These are phyloP conservation scores for Xyliphius kryptos DNA, from an alignment of 2,113 vertebrate genomes.

Conservation along the genomic window DNA sequence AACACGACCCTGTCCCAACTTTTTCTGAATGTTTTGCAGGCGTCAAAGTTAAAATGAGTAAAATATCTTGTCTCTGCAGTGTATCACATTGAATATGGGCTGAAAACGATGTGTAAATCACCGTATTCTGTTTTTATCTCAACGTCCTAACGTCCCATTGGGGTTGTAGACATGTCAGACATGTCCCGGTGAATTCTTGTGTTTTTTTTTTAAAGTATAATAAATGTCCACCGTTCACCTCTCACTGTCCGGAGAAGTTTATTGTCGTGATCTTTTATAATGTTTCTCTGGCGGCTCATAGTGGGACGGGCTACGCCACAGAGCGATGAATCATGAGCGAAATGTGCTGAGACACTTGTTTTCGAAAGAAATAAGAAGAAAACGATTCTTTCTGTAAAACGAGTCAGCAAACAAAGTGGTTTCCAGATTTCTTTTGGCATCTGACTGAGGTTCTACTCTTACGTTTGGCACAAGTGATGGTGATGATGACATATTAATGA, in stretches of 20 bases:
- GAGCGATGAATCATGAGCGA: constrained; percentile 50
- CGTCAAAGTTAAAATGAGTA: too few relatives aligned
- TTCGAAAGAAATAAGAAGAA: constrained; percentile 30
- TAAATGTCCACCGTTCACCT: constrained; percentile 10
- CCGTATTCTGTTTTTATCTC: too few relatives aligned
- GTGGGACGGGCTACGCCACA: constrained; percentile 51
- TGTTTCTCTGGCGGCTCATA: too few relatives aligned
- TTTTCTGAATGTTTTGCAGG: too few relatives aligned
- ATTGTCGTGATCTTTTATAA: constrained; percentile 13
- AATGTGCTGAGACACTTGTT: constrained; percentile 56
- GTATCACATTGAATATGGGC: too few relatives aligned
- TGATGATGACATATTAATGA: constrained; percentile 18
- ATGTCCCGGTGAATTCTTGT: neutral
- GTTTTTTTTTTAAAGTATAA: constrained; percentile 1
- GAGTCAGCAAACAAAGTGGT: constrained; percentile 41
- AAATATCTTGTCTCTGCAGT: too few relatives aligned
- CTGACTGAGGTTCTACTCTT: constrained; percentile 35
- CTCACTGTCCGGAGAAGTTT: constrained; percentile 9
- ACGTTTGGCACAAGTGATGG: constrained; percentile 29
- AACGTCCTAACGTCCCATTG: constrained; percentile 1
- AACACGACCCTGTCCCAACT: too few relatives aligned
- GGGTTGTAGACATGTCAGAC: neutral
- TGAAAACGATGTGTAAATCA: too few relatives aligned
- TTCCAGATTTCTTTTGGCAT: constrained; percentile 30
- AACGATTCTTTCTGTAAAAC: constrained; percentile 39